Base-by-base conservation (phyloP, 2,888 invertebrate species). In the Xestobium rufovillosum region DNA sequence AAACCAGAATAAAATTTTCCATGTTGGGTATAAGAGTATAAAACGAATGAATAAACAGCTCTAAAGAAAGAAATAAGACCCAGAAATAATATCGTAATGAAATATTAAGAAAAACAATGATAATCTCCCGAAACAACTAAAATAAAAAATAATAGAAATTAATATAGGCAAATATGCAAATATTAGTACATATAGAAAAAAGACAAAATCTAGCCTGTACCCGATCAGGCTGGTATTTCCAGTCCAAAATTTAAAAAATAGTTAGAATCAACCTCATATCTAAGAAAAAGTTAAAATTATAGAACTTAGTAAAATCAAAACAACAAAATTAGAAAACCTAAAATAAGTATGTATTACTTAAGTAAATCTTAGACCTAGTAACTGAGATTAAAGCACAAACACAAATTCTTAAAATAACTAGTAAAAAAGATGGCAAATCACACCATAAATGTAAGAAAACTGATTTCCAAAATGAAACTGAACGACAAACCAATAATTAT, bases 211-310 rank as follows among this genome's bases (percentile, higher is more conserved):
- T 72, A 1, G 81, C 78, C 46, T 76, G 73, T 57, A 80, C 61
- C 0, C 81, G 80, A 45, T 82, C 81, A 45, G 76, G 73, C 50
- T 80, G 79, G 66, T 74, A 75, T 0, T 80, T 80, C 32, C 80
- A 80, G 0, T 76, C 76, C 51, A 80, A 59, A 74, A 82, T 76
- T 63, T 80, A 70, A 53, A 80, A 57, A 61, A 80, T 70, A 11
- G 73, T 76, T 10, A 79, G 80, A 66, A 82, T 74, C 63, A 81
- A 68, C 2, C 76, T 76, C 2, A 69, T 61, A 40, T 81, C 80
- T 77, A 81, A 83, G 72, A 75, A 76, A 61, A 80, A 66, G 73
- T 79, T 81, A 74, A 81, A 80, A 53, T 71, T 50, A 67, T 80
- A 68, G 57, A 78, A 66, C 71, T 72, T 75, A 59, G 69, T 59